Base-by-base conservation (phyloP, 2,113 vertebrate species). In the Columba janthina region DNA sequence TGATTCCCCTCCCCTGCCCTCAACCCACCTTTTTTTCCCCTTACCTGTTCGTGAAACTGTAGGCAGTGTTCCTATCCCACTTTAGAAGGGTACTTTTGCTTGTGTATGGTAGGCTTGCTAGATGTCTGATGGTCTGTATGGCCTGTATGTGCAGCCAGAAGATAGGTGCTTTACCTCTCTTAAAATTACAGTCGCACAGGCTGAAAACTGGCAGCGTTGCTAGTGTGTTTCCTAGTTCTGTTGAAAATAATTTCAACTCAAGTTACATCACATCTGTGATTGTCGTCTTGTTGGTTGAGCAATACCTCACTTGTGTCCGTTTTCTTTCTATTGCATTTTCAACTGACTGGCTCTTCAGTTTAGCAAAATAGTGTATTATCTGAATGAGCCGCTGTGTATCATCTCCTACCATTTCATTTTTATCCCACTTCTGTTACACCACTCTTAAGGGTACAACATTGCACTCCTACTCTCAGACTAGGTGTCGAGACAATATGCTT, bases 121-220 rank as follows among this genome's bases (percentile, higher is more conserved):
- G 42, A 19, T 57, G 38, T 28, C 10, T 78, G 24, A 5, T 36
- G 11, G 46, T 60, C 56, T 12, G 2, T 42, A 5, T 28, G 15
- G n/a, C 56, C 51, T 42, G 11, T 21, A 1, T 9, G 11, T 56
- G 34, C 40, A 69, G 29, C 24, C 15, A 15, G 40, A 34, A 40
- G 5, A 34, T 24, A 36, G 28, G 24, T 50, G n/a, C 46, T 85
- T 88, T 36, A 34, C 36, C 12, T 77, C 19, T 21, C 60, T 15
- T 51, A 65, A 70, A 77, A 42, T n/a, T 5, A 2, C 20, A n/a
- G 0, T 89, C 25, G 11, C n/a, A 18, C 12, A 31, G 0, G 44
- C 15, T 20, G 13, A 48, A 32, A 90, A 25, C n/a, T 74, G 34
- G 44, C 51, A 46, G 28, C 1, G 0, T 53, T 5, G 1, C 26